These are phyloP conservation scores for Pteropus alecto DNA, from an alignment of 2,113 vertebrate genomes.

Conservation along the genomic window DNA sequence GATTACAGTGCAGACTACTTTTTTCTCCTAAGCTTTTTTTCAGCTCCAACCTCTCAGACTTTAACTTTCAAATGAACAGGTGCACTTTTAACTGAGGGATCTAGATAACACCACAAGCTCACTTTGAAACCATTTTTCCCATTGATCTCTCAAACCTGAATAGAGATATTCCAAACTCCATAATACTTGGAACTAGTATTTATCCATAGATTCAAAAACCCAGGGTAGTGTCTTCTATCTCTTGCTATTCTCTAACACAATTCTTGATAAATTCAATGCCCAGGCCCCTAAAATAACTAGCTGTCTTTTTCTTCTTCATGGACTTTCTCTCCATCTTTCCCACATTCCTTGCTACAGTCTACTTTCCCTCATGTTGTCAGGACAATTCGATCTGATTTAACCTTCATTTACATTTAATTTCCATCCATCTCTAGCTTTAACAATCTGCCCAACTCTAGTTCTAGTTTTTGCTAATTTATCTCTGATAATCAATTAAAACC, in stretches of 20 bases:
- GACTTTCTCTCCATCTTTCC: not conserved
- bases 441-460: not conserved
- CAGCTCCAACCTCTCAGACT: not conserved
- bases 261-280: not conserved
- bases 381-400: not conserved
- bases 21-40: not conserved
- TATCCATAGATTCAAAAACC: not conserved
- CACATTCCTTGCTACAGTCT: not conserved
- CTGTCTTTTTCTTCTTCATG: not conserved
- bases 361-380: not conserved
- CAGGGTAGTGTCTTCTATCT: not conserved
- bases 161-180: not conserved
- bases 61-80: constrained; percentile 35
- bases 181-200: not conserved
- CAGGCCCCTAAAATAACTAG: not conserved
- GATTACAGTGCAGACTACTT: not conserved
- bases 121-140: not conserved
- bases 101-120: not conserved
- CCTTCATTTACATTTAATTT: not conserved
- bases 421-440: not conserved
- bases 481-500: not conserved
- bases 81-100: not conserved
- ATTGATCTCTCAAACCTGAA: not conserved
- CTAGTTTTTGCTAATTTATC: not conserved
- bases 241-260: not conserved